These are phyloP conservation scores for Brachylomia viminalis DNA, from an alignment of 2,888 invertebrate genomes.

Conservation along the genomic window DNA sequence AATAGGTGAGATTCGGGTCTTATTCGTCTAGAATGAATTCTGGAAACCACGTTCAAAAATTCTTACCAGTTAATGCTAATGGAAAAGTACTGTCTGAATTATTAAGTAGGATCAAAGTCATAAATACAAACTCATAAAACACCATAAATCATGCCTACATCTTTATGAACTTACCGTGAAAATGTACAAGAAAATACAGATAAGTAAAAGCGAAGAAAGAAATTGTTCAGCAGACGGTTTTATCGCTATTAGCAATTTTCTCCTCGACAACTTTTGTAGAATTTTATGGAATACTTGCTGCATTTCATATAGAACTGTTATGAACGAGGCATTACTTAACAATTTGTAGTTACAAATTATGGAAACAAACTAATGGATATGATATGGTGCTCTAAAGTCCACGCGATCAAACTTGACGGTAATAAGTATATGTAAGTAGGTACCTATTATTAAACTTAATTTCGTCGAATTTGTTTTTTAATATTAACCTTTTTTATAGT, in stretches of 20 bases:
- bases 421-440: slow-evolving; percentile 27
- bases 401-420: slow-evolving; percentile 37
- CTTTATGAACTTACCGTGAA: slow-evolving; percentile 23
- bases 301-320: slow-evolving; percentile 43
- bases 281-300: slow-evolving; percentile 28
- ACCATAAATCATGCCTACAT: slow-evolving; percentile 13
- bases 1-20: background rate
- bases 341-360: slow-evolving; percentile 42
- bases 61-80: background rate
- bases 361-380: slow-evolving; percentile 7
- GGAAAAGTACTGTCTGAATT: background rate
- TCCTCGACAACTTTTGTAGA: slow-evolving; percentile 31
- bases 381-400: background rate
- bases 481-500: too few species aligned
- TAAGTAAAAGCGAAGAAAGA: slow-evolving; percentile 31
- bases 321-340: slow-evolving; percentile 25
- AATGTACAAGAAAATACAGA: slow-evolving; percentile 18
- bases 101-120: background rate
- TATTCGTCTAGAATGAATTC: background rate
- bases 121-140: slow-evolving; percentile 6
- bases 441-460: slow-evolving; percentile 26
- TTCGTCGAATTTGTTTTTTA: background rate
- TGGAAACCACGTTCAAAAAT: background rate
- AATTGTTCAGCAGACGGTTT: slow-evolving; percentile 19
- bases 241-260: slow-evolving; percentile 46